These are phyloP conservation scores for Clunio marinus DNA, from an alignment of 2,888 invertebrate species.

Conservation along the genomic window DNA sequence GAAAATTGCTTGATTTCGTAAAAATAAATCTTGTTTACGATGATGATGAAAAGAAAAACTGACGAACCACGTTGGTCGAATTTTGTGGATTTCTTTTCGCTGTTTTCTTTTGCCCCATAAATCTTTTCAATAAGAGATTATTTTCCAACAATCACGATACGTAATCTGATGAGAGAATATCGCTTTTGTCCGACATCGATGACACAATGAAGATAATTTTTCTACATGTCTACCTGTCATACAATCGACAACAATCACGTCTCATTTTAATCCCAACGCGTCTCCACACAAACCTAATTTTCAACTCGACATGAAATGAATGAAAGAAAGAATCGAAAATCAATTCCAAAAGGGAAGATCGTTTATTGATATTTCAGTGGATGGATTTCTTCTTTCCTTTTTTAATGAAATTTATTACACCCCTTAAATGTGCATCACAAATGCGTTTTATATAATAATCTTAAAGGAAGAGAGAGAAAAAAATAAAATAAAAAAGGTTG, in stretches of 20 bases:
- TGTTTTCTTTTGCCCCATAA: background rate
- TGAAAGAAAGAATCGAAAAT: background rate
- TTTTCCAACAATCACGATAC: too few species aligned
- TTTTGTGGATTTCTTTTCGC: background rate
- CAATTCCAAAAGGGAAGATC: background rate
- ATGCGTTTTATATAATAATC: background rate
- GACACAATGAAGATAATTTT: conserved; percentile 11
- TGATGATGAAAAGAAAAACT: background rate
- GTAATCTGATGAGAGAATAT: too few species aligned
- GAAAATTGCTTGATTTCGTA: too few species aligned
- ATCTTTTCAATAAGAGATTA: background rate
- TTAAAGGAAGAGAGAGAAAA: background rate
- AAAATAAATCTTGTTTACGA: background rate
- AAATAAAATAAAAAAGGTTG: background rate
- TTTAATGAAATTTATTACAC: background rate
- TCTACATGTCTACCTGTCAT: background rate
- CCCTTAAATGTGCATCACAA: conserved; percentile 2
- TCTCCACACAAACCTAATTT: background rate
- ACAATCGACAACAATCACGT: background rate
- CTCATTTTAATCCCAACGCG: background rate
- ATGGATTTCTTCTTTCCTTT: background rate
- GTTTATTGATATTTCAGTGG: background rate
- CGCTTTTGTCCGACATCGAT: background rate
- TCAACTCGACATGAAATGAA: background rate
- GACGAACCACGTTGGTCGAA: conserved; percentile 6